These are phyloP conservation scores for Diorhabda sublineata DNA, from an alignment of 1,140 invertebrate genomes.

Conservation along the genomic window DNA sequence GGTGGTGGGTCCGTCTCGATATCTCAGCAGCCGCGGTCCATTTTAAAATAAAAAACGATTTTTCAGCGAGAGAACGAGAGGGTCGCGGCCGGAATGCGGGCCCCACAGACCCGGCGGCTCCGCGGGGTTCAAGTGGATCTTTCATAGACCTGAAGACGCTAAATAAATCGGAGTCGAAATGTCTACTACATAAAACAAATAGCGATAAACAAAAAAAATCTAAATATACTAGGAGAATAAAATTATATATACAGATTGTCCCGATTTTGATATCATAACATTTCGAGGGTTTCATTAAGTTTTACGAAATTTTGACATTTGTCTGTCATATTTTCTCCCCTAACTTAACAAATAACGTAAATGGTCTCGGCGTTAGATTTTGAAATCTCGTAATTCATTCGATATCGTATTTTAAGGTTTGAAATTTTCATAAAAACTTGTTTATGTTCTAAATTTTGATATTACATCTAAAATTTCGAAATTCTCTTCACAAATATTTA, in stretches of 20 bases:
- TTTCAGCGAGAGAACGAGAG: conserved; percentile 3
- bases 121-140: conserved; percentile 4
- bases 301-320: background rate
- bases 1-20: conserved; percentile 31
- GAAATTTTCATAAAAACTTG: no score
- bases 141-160: conserved; percentile 14
- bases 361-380: no score
- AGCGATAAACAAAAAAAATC: background rate
- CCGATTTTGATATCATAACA: background rate
- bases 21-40: background rate
- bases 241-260: background rate
- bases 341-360: no score
- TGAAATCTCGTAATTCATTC: no score
- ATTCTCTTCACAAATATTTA: no score
- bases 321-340: conserved; percentile 5
- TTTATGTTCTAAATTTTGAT: no score
- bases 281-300: background rate
- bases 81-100: conserved; percentile 11
- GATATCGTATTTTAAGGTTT: no score
- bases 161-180: background rate
- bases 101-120: conserved; percentile 17
- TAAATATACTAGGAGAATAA: background rate
- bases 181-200: background rate
- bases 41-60: conserved; percentile 9
- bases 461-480: no score